A percentile compares a stretch with the other conserved stretches of the same genome.
These are phyloP conservation scores for Alces alces DNA, from an alignment of 2,113 vertebrate species.

Conservation along the genomic window DNA sequence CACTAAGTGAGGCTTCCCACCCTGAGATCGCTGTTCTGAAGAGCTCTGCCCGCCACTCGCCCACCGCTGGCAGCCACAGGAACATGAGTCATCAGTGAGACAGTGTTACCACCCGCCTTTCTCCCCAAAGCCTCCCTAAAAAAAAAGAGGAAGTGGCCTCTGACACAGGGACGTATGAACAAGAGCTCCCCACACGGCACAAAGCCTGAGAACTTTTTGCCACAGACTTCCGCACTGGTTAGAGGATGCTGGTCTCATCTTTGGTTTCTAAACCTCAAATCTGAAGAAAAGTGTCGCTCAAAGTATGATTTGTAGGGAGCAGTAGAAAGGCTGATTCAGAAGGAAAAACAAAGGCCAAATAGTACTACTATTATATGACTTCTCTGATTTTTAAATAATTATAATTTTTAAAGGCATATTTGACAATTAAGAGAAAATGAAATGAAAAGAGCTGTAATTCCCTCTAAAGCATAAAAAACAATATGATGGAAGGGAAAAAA, in stretches of 20 bases:
- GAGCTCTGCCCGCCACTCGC: neutral
- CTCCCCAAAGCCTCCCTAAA: neutral
- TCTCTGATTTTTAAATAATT: slow-evolving; percentile 13
- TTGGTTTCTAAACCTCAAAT: slow-evolving; percentile 28
- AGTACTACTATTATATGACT: neutral
- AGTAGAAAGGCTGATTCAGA: neutral
- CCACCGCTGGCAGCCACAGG: neutral
- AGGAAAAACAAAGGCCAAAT: neutral
- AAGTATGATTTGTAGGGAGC: slow-evolving; percentile 1
- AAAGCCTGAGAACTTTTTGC: neutral
- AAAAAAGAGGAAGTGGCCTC: slow-evolving; percentile 58
- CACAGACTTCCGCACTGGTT: neutral
- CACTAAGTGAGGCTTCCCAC: neutral
- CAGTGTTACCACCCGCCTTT: slow-evolving; percentile 27
- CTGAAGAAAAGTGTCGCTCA: neutral
- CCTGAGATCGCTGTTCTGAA: neutral
- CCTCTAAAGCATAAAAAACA: neutral
- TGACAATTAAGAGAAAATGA: neutral
- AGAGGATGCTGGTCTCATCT: neutral
- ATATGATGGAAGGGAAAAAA: neutral
- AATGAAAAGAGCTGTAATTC: neutral
- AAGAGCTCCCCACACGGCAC: neutral
- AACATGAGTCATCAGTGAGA: slow-evolving; percentile 53
- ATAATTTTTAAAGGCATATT: neutral
- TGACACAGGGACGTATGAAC: slow-evolving; percentile 32